Percentiles rank a stretch among this genome's conserved stretches.
phyloP scores from a whole-genome alignment of 1,140 invertebrate genomes.

The Caenorhabditis remanei region DNA sequence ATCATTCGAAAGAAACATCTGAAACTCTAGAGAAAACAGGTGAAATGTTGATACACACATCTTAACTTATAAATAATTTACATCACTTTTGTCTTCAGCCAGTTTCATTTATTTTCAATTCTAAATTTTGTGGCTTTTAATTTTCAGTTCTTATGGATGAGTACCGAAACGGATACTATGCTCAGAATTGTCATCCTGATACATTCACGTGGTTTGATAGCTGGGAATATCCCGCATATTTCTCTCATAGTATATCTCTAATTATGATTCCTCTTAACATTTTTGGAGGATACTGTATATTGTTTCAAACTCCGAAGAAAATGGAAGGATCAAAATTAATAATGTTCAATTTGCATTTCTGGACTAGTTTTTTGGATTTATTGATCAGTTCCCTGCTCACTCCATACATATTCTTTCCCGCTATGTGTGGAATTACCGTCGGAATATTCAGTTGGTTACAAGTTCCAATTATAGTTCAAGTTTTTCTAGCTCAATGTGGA shows the following conservation, averaged over 20 bases:
- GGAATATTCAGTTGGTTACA: neutral
- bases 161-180: neutral
- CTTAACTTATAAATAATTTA: no score
- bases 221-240: neutral
- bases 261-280: neutral
- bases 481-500: neutral
- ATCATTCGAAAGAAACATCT: no score
- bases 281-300: conserved; percentile 4
- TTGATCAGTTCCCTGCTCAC: neutral
- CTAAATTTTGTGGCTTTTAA: no score
- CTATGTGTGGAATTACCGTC: neutral
- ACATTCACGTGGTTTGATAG: neutral
- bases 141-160: neutral
- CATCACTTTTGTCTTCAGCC: no score
- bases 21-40: no score
- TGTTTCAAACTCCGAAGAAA: conserved; percentile 8
- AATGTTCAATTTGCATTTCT: neutral
- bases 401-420: neutral
- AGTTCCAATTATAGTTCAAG: neutral
- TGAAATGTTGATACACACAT: no score
- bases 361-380: conserved; percentile 1
- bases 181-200: neutral
- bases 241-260: neutral
- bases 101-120: no score
- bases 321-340: neutral